These are phyloP conservation scores for Denticeps clupeoides DNA, from an alignment of 2,797 vertebrate species.

Conservation along the genomic window DNA sequence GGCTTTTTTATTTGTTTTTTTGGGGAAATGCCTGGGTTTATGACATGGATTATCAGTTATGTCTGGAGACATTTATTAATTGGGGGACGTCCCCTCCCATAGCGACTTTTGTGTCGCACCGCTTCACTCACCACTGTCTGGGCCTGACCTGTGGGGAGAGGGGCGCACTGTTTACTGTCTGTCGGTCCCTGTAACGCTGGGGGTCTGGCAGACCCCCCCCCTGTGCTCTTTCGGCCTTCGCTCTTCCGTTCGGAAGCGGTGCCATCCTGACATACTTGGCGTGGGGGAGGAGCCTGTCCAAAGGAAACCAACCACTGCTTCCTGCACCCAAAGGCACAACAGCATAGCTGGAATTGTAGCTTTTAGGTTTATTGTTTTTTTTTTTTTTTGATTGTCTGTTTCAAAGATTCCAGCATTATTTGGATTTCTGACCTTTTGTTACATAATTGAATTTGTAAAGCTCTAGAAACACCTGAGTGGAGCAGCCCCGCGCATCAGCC, in stretches of 20 bases:
- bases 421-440: too few relatives aligned
- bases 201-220: constrained; percentile 15
- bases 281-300: too few relatives aligned
- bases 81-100: constrained; percentile 19
- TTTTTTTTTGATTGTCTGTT: too few relatives aligned
- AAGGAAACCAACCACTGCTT: constrained; percentile 18
- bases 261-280: constrained; percentile 16
- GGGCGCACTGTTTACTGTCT: constrained; percentile 9
- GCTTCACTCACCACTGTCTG: constrained; percentile 21
- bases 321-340: neutral
- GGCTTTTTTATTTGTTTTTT: neutral
- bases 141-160: constrained; percentile 15
- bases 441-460: neutral
- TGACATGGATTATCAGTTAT: constrained; percentile 14
- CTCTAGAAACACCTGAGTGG: neutral
- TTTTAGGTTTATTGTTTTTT: neutral
- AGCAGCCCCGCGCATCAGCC: neutral
- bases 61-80: constrained; percentile 31
- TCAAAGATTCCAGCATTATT: neutral
- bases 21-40: too few relatives aligned
- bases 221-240: constrained; percentile 16
- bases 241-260: constrained; percentile 22
- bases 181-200: neutral
- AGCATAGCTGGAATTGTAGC: too few relatives aligned
- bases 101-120: constrained; percentile 20